Evolutionary conservation across 2,888 invertebrate species (phyloP).

Genomic region (Mesoligia furuncula): DNA sequence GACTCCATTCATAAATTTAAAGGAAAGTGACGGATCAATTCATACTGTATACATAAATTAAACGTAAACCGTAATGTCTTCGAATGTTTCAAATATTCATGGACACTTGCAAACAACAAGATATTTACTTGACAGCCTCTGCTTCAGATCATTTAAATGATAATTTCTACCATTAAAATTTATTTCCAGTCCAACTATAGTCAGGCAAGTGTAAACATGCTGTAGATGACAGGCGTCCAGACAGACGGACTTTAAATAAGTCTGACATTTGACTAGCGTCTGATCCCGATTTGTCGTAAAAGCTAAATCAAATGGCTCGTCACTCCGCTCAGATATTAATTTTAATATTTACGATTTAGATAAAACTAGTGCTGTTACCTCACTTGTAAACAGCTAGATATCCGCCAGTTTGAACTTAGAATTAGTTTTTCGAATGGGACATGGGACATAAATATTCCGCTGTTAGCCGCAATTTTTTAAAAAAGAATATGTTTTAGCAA

Average conservation of each 20-base stretch:
- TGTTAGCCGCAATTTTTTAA: background rate
- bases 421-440: background rate
- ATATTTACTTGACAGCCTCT: conserved; percentile 32
- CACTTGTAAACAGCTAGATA: conserved; percentile 40
- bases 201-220: conserved; percentile 31
- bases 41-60: background rate
- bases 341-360: conserved; percentile 64
- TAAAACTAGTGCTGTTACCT: conserved; percentile 53
- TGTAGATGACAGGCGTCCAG: conserved; percentile 31
- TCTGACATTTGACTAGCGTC: conserved; percentile 59
- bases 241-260: conserved; percentile 52
- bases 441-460: background rate
- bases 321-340: conserved; percentile 58
- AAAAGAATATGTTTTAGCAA: background rate
- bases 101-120: background rate
- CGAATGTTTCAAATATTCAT: conserved; percentile 22
- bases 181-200: conserved; percentile 16
- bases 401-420: conserved; percentile 39
- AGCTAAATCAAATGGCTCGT: conserved; percentile 63
- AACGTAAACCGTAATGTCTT: conserved; percentile 12
- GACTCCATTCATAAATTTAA: background rate
- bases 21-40: background rate
- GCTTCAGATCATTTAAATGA: conserved; percentile 34
- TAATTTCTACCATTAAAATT: conserved; percentile 16
- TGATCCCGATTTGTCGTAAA: conserved; percentile 59